Conservation (phyloP, 2,888 invertebrate species). For the Podotricha telesiphe region DNA sequence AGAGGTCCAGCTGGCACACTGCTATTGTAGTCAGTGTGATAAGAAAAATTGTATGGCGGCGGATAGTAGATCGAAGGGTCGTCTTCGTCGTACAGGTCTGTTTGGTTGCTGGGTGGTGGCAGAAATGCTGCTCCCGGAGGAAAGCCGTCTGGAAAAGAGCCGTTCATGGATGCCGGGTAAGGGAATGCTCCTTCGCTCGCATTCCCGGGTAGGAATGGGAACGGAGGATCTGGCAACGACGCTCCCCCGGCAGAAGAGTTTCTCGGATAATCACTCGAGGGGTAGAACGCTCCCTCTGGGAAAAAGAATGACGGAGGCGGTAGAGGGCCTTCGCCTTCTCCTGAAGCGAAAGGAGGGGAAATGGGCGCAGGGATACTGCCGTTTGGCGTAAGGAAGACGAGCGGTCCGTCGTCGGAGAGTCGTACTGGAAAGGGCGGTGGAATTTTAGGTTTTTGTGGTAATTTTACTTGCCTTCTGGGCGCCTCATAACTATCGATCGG, state of each 20-base stretch:
- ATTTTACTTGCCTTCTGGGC: conserved; percentile 92
- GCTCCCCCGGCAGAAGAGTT: conserved; percentile 87
- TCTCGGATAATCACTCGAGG: conserved; percentile 85
- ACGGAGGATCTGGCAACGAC: conserved; percentile 85
- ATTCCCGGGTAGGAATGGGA: conserved; percentile 85
- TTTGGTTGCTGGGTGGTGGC: conserved; percentile 88
- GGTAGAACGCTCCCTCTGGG: conserved; percentile 82
- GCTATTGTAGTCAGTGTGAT: conserved; percentile 89
- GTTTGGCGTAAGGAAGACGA: conserved; percentile 93
- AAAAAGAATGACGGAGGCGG: conserved; percentile 83
- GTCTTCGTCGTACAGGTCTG: conserved; percentile 93
- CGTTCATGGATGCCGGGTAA: conserved; percentile 83
- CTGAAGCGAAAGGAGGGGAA: conserved; percentile 87
- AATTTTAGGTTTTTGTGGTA: conserved; percentile 91
- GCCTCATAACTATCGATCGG: conserved; percentile 93
- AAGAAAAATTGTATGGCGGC: conserved; percentile 94
- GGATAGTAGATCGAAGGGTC: conserved; percentile 96
- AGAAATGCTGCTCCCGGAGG: conserved; percentile 83
- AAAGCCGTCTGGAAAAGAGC: conserved; percentile 83
- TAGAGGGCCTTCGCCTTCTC: conserved; percentile 83
- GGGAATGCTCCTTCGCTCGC: conserved; percentile 82
- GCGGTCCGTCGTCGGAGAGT: conserved; percentile 92
- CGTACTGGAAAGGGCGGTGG: conserved; percentile 97
- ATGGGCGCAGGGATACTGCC: conserved; percentile 88
- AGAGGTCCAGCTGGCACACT: conserved; percentile 92